These are phyloP conservation scores for Scleropages formosus DNA, from an alignment of 2,797 vertebrate genomes.

Conservation along the genomic window DNA sequence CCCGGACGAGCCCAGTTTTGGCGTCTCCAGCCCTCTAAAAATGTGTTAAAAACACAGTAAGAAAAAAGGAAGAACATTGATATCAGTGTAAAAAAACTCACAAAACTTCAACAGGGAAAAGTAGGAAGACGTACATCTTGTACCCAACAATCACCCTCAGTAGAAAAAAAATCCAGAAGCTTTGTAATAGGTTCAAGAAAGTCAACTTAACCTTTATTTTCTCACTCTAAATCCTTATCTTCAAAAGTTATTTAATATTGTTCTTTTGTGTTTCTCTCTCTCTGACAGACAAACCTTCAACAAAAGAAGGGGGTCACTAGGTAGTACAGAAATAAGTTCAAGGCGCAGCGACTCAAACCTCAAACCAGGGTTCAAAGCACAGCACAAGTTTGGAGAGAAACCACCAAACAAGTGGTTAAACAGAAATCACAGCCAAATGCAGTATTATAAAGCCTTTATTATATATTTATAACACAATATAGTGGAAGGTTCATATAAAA, in stretches of 20 bases:
- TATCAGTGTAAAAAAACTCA: no score
- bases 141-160: no score
- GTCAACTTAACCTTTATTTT: no score
- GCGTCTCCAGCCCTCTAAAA: no score
- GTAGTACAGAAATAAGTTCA: neutral
- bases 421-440: slow-evolving; percentile 48
- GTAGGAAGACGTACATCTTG: no score
- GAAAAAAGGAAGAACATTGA: no score
- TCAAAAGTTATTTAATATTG: neutral
- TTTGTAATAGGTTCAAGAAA: no score
- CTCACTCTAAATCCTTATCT: neutral
- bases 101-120: neutral
- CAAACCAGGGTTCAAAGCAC: neutral
- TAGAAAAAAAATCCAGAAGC: neutral
- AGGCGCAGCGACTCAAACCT: neutral
- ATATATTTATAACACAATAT: slow-evolving; percentile 78
- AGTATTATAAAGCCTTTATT: slow-evolving; percentile 81
- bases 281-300: no score
- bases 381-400: neutral
- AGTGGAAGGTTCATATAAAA: slow-evolving; percentile 63
- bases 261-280: no score
- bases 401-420: slow-evolving; percentile 24
- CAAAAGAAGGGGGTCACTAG: no score
- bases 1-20: slow-evolving; percentile 17
- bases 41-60: no score